These are phyloP conservation scores for Rousettus madagascariensis DNA, from an alignment of 2,797 vertebrate genomes.

Conservation along the genomic window DNA sequence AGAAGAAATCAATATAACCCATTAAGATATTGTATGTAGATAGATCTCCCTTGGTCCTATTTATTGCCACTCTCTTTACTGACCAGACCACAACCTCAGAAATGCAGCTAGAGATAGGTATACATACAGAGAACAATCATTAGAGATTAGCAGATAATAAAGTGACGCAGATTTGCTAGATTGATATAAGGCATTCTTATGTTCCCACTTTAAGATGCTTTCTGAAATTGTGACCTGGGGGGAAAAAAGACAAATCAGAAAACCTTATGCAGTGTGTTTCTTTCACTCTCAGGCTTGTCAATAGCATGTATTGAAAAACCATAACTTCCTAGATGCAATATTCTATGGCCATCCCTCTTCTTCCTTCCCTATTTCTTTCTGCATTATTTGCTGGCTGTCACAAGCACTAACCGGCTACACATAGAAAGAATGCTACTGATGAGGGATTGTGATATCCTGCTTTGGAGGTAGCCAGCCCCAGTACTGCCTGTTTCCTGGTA, in stretches of 20 bases:
- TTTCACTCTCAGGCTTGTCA: not conserved
- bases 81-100: not conserved
- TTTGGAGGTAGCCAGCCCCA: not conserved
- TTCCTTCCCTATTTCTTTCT: not conserved
- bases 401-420: not conserved
- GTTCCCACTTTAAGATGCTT: not conserved
- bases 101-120: not conserved
- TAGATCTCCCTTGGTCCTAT: not conserved
- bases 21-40: not conserved
- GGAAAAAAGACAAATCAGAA: not conserved
- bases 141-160: not conserved
- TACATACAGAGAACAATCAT: not conserved
- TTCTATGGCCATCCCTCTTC: not conserved
- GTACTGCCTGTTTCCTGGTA: not conserved
- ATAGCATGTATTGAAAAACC: not conserved
- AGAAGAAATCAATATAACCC: not conserved
- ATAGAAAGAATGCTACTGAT: not conserved
- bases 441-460: not conserved
- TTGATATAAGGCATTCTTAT: not conserved
- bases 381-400: not conserved
- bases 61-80: not conserved
- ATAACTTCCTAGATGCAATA: not conserved
- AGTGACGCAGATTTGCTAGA: not conserved
- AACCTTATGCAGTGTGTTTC: not conserved
- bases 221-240: not conserved